Base-by-base conservation (phyloP, 2,888 invertebrate genomes). In the Drosophila neonasuta region DNA sequence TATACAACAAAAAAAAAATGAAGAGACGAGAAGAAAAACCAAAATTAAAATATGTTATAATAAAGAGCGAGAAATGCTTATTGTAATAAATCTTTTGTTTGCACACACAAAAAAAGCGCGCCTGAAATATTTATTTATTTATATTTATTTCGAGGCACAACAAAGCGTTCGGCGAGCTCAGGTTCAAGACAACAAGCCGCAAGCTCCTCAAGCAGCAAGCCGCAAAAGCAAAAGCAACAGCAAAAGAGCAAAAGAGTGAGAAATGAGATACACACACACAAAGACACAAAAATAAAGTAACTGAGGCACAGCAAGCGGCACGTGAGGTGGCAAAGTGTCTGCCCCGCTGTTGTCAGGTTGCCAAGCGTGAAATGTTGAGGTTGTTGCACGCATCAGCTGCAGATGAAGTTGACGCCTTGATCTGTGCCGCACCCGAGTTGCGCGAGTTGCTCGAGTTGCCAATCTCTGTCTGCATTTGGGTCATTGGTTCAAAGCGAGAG, bases 81-180 rank as follows among this genome's bases (percentile, higher is more conserved):
- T 77, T 75, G 84, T 80, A 87, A 83, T 83, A 82, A 87, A 87
- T 86, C 84, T 86, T 86, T 87, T 87, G 72, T 83, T 77, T 71
- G 68, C 62, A 56, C 59, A 58, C 52, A 70, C 39, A 68, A 60
- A 67, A 24, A 24, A 63, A 61, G 36, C 58, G 46, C 24, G 55
- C 44, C 42, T 66, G 68, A 79, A 85, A 82, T 77, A 74, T 86
- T 86, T 82, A 85, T 75, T 80, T 81, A 71, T 78, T 59, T 73
- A 63, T 68, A 63, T 63, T 72, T 62, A 52, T 62, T 46, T 59
- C 39, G 15, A 60, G 51, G 34, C 56, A 58, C 57, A 48, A 51
- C 61, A 56, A 66, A 57, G 17, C 42, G 15, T 7, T 42, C 24
- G 24, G 4, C 24, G 24, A 24, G 68, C 68, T 72, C 79, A 85